Conservation (phyloP, 2,888 invertebrate genomes). For the Cetonia aurata region DNA sequence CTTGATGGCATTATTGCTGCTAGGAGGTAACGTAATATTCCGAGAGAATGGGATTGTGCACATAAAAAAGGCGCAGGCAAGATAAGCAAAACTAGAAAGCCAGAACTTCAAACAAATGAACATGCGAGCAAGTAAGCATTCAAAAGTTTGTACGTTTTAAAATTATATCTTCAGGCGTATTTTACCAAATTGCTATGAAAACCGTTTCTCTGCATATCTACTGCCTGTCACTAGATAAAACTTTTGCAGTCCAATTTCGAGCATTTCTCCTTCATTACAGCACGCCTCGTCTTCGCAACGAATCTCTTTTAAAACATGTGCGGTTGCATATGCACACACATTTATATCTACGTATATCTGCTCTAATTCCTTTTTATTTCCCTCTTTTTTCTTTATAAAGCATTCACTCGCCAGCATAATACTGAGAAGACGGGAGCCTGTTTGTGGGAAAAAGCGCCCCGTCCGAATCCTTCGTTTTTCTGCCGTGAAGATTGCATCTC, state of each 20-base stretch:
- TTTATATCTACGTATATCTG: background rate
- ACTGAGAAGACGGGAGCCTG: constrained; percentile 2
- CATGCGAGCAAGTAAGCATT: no score
- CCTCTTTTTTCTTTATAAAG: constrained; percentile 12
- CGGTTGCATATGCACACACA: background rate
- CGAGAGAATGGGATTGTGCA: background rate
- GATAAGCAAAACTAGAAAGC: no score
- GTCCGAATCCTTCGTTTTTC: constrained; percentile 44
- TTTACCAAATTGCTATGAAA: no score
- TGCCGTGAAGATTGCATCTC: constrained; percentile 52
- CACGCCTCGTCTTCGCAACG: no score
- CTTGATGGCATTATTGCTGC: no score
- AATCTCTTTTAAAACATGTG: background rate
- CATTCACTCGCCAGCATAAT: constrained; percentile 43
- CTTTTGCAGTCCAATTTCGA: background rate
- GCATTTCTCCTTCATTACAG: no score
- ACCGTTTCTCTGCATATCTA: background rate
- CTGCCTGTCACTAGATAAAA: background rate
- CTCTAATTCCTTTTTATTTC: constrained; percentile 29
- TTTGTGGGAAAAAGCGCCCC: constrained; percentile 21
- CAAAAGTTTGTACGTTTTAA: no score
- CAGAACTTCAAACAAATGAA: no score
- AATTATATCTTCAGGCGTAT: no score
- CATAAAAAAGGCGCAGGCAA: no score
- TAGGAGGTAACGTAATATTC: background rate